phyloP scores from a whole-genome alignment of 2,113 vertebrate genomes.

The Peromyscus maniculatus region DNA sequence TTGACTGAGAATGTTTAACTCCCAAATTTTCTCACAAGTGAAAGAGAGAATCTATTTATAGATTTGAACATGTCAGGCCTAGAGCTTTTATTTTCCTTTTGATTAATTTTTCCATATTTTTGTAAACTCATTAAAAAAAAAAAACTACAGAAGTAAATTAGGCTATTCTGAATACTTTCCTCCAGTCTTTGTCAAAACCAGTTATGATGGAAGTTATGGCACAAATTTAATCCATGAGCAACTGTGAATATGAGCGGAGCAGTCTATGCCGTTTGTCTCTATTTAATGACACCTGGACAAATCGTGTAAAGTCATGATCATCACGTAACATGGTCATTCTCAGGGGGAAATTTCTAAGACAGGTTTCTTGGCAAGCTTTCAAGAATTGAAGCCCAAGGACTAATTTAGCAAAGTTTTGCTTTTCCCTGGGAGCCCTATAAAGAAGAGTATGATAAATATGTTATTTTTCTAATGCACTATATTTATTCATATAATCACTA shows the following conservation, averaged over 20 bases:
- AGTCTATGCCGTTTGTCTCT: no score
- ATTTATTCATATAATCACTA: not conserved
- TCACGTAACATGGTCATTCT: not conserved
- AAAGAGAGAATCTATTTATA: not conserved
- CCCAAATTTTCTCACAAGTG: not conserved
- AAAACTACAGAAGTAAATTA: no score
- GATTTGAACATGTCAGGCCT: not conserved
- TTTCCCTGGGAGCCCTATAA: not conserved
- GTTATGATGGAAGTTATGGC: not conserved
- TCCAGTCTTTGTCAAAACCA: not conserved
- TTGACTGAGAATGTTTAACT: not conserved
- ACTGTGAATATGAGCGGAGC: not conserved
- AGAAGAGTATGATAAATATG: not conserved
- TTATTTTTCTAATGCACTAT: not conserved
- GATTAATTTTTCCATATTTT: not conserved
- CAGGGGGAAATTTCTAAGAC: not conserved
- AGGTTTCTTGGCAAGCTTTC: not conserved
- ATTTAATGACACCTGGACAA: accelerated
- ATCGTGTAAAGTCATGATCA: not conserved
- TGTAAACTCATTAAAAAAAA: not conserved
- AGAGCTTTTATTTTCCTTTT: not conserved
- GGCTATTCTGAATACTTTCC: not conserved
- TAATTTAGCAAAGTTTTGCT: not conserved
- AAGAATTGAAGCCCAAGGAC: not conserved
- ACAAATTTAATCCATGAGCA: accelerated